Evolutionary conservation across 2,797 vertebrate species (phyloP), one percentile per base, ranked within the genome.

Genomic region (Silurus lanzhouensis): DNA sequence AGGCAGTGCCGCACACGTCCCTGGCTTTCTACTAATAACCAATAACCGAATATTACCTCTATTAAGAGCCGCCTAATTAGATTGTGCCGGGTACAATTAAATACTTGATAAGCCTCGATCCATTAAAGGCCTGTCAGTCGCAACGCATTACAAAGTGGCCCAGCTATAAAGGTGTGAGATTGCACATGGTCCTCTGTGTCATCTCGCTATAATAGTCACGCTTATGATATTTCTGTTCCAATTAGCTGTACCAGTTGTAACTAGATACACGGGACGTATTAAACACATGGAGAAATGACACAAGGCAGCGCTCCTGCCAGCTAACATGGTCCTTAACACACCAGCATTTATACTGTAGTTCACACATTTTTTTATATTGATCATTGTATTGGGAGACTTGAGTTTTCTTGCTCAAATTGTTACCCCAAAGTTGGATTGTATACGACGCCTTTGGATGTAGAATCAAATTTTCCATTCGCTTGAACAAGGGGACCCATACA

Each of bases 1-100:
- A 91, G 89, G 85, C 85, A 3, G 76, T 25, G 67, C 86, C 14
- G 77, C 46, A 44, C 81, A 87, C 85, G 88, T 90, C 89, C 76
- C 66, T 25, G 83, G 89, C 90, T 90, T 92, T 91, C 88, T 89
- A 92, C 91, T 92, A 92, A 91, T 91, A 92, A 92, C 91, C 90
- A 91, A 90, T 91, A 92, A 91, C 89, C 44, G 84, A 90, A 91
- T 91, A 91, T 91, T 91, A 91, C 89, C 88, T 89, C 90, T 88
- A 91, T 92, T 92, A 92, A 90, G 91, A 91, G 90, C 86, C 55
- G 48, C 60, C 80, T 91, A 91, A 92, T 91, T 90, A 91, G 90
- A 92, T 91, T 89, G 90, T 82, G 87, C 88, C 76, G 79, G 86
- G 89, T 89, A 92, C 91, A 92, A 90, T 92, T 90, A 92, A 91